These are phyloP conservation scores for Crocuta crocuta DNA, from an alignment of 2,113 vertebrate species.

Conservation along the genomic window DNA sequence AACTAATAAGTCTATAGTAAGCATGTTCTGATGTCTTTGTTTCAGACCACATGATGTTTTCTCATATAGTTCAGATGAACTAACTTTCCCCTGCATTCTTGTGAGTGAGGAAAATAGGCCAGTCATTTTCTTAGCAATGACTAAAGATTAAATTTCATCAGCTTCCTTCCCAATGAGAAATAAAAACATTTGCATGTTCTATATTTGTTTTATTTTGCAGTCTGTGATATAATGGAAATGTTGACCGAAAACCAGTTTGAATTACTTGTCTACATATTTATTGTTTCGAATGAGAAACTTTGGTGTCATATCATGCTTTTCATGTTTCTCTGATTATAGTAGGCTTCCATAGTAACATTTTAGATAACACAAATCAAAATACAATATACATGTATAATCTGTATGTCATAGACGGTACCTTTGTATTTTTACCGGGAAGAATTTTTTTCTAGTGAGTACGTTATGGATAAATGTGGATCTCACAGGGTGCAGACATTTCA, in stretches of 20 bases:
- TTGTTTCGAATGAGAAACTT: not conserved
- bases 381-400: not conserved
- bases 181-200: not conserved
- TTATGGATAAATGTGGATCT: not conserved
- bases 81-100: not conserved
- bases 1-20: not conserved
- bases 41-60: not conserved
- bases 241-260: slow-evolving; percentile 42
- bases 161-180: not conserved
- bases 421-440: not conserved
- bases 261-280: not conserved
- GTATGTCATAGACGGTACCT: not conserved
- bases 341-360: not conserved
- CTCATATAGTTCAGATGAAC: not conserved
- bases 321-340: not conserved
- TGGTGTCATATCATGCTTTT: not conserved
- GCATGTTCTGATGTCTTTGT: not conserved
- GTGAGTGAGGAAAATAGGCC: not conserved
- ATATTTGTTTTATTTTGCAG: not conserved
- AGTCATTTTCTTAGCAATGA: not conserved
- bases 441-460: not conserved
- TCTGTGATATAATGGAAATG: not conserved
- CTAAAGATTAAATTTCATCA: not conserved
- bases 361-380: not conserved
- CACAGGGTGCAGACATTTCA: not conserved